Percentiles rank a stretch among this genome's conserved stretches.
Conservation (phyloP, 2,888 invertebrate genomes). For the Acrobasis suavella region DNA sequence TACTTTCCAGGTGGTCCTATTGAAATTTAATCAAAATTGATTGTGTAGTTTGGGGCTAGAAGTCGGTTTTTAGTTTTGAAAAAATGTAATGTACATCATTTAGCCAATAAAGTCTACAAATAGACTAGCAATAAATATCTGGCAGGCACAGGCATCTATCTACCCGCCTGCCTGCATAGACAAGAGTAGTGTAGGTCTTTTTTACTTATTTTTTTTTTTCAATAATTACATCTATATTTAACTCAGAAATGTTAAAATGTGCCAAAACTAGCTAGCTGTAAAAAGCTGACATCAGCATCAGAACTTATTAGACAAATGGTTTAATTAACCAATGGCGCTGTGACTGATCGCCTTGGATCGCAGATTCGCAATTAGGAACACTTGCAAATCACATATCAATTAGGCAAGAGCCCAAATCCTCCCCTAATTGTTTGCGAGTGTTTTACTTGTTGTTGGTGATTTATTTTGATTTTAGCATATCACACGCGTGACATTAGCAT, state of each 20-base stretch:
- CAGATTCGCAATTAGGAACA: constrained; percentile 80
- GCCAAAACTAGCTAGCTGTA: constrained; percentile 43
- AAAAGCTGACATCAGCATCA: constrained; percentile 45
- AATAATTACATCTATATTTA: too few relatives aligned
- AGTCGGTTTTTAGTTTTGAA: too few relatives aligned
- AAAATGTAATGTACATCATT: too few relatives aligned
- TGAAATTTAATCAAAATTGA: too few relatives aligned
- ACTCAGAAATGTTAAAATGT: not conserved
- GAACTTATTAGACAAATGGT: constrained; percentile 77
- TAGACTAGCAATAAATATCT: too few relatives aligned
- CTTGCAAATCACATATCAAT: constrained; percentile 82
- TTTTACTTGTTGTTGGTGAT: constrained; percentile 58
- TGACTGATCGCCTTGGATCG: constrained; percentile 77
- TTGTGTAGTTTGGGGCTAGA: too few relatives aligned
- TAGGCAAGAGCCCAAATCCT: constrained; percentile 78
- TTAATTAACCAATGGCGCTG: constrained; percentile 79
- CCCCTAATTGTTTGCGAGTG: constrained; percentile 79
- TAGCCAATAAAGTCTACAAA: too few relatives aligned
- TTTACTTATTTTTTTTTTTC: too few relatives aligned
- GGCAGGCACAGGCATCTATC: too few relatives aligned
- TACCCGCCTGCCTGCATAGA: too few relatives aligned
- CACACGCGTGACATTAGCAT: constrained; percentile 12
- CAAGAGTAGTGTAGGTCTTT: too few relatives aligned
- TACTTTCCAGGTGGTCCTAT: too few relatives aligned
- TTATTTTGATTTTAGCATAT: constrained; percentile 57